Evolutionary conservation across 2,888 invertebrate genomes (phyloP).

Genomic region (Tipula lateralis): DNA sequence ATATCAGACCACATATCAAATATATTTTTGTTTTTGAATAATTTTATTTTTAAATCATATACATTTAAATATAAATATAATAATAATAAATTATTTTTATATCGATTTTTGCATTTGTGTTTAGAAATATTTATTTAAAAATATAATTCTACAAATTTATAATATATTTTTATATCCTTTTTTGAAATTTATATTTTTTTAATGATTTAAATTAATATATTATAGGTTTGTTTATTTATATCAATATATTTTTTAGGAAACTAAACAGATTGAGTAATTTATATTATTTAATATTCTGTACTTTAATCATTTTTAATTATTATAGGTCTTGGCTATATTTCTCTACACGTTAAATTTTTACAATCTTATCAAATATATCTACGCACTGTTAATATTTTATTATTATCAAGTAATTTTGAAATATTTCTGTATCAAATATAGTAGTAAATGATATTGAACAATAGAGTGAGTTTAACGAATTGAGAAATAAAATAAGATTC

Average conservation of each 20-base stretch:
- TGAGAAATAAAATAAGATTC: background rate
- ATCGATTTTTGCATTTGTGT: background rate
- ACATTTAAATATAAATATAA: background rate
- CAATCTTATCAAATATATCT: too few species aligned
- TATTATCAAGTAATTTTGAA: background rate
- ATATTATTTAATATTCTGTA: background rate
- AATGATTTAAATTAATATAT: background rate
- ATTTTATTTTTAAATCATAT: background rate
- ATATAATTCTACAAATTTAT: background rate
- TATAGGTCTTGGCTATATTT: background rate
- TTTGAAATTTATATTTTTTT: background rate
- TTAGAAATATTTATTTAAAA: background rate
- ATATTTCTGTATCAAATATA: too few species aligned
- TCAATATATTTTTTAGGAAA: background rate
- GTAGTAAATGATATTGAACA: too few species aligned
- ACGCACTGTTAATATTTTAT: background rate
- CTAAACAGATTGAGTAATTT: background rate
- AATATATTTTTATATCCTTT: background rate
- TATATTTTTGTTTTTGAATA: background rate
- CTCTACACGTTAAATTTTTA: background rate
- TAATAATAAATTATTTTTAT: background rate
- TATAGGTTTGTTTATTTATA: background rate
- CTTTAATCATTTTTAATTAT: background rate
- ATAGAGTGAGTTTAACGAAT: background rate
- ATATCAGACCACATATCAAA: background rate